Evolutionary conservation across 2,797 vertebrate genomes (phyloP).

Genomic region (Gambelia wislizenii): DNA sequence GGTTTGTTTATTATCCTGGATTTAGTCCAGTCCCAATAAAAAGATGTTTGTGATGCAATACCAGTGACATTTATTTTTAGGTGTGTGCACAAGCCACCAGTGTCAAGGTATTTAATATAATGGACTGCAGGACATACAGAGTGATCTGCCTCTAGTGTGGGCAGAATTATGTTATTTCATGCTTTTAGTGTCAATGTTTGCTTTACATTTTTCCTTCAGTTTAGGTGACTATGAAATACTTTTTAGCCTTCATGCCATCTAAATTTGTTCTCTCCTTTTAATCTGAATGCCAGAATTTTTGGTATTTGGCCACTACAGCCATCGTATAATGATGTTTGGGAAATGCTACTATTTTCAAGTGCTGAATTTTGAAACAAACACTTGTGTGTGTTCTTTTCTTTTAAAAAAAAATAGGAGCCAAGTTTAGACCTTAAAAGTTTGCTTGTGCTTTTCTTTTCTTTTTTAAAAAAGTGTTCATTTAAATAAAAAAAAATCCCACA

Average conservation of each 20-base stretch:
- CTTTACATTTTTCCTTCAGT: conserved; percentile 34
- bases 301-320: conserved; percentile 23
- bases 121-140: conserved; percentile 44
- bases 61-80: conserved; percentile 57
- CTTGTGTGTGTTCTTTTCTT: conserved; percentile 18
- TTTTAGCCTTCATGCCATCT: conserved; percentile 32
- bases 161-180: conserved; percentile 32
- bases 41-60: conserved; percentile 56
- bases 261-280: conserved; percentile 23
- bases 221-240: background rate
- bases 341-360: conserved; percentile 34
- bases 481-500: conserved; percentile 1
- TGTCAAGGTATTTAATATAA: conserved; percentile 67
- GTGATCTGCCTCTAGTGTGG: conserved; percentile 10
- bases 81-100: conserved; percentile 48
- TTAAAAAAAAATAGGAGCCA: background rate
- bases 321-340: conserved; percentile 20
- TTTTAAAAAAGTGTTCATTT: conserved; percentile 23
- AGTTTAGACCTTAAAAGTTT: conserved; percentile 36
- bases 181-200: conserved; percentile 28
- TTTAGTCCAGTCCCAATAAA: conserved; percentile 39
- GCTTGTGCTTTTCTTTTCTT: background rate
- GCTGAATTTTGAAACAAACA: conserved; percentile 38
- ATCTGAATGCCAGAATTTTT: conserved; percentile 1
- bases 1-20: background rate